Conservation (phyloP, 2,888 invertebrate species). For the Papilio protenor region DNA sequence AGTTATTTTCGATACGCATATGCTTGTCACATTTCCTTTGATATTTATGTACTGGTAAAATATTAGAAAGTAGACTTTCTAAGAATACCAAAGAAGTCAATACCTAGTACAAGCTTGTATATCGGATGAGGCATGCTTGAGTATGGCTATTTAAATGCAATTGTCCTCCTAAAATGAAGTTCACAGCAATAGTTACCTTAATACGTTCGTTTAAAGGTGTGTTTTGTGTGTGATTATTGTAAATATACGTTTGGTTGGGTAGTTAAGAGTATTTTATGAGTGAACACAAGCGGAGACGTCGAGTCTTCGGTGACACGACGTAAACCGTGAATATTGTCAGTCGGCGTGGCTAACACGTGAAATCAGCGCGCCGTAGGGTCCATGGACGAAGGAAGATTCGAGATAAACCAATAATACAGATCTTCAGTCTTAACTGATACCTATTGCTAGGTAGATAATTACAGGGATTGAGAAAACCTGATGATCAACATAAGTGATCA, state of each 20-base stretch:
- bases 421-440: neutral
- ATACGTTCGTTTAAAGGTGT: slow-evolving; percentile 49
- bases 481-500: neutral
- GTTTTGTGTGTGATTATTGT: slow-evolving; percentile 41
- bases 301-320: slow-evolving; percentile 70
- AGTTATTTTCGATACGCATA: slow-evolving; percentile 35
- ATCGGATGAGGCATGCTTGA: slow-evolving; percentile 69
- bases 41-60: slow-evolving; percentile 47
- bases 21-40: slow-evolving; percentile 30
- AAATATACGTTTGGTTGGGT: slow-evolving; percentile 54
- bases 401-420: slow-evolving; percentile 4
- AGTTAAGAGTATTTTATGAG: slow-evolving; percentile 71
- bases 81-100: slow-evolving; percentile 62
- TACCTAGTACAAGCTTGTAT: slow-evolving; percentile 62
- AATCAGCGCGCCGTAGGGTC: slow-evolving; percentile 77
- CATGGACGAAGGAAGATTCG: slow-evolving; percentile 50
- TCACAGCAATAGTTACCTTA: slow-evolving; percentile 56
- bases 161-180: slow-evolving; percentile 10
- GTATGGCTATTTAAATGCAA: slow-evolving; percentile 59
- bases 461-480: neutral
- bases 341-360: slow-evolving; percentile 80
- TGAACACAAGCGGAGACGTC: slow-evolving; percentile 67
- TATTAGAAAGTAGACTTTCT: slow-evolving; percentile 73
- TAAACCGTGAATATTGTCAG: slow-evolving; percentile 79
- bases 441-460: neutral